phyloP scores from a whole-genome alignment of 2,797 vertebrate species.

The Ctenosaura bakeri region DNA sequence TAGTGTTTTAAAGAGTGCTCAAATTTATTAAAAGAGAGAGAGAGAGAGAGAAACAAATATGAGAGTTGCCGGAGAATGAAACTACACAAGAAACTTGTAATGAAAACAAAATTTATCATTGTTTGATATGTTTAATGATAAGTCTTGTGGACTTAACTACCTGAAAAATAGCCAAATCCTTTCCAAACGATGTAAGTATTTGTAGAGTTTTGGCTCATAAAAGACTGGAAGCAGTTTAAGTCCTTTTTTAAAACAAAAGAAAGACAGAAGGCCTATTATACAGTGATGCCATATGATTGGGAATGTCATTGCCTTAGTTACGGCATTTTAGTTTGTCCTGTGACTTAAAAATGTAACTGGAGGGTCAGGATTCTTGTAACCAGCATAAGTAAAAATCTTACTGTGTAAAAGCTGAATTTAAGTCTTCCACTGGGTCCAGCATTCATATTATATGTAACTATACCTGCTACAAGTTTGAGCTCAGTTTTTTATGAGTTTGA shows the following conservation, averaged over 20 bases:
- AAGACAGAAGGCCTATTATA: constrained; percentile 62
- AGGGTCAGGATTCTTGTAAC: not conserved
- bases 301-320: constrained; percentile 21
- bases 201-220: constrained; percentile 47
- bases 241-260: not conserved
- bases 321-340: constrained; percentile 43
- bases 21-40: constrained; percentile 48
- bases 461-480: not conserved
- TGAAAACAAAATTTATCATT: constrained; percentile 63
- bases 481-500: not conserved
- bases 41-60: not conserved
- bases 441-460: not conserved
- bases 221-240: constrained; percentile 59
- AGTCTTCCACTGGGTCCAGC: not conserved
- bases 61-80: constrained; percentile 39
- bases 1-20: constrained; percentile 53
- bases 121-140: constrained; percentile 47
- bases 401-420: not conserved
- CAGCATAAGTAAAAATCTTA: not conserved
- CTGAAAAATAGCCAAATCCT: constrained; percentile 39
- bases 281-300: constrained; percentile 29
- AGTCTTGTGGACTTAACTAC: constrained; percentile 42
- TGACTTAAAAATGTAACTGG: not conserved
- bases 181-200: not conserved
- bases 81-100: constrained; percentile 35